Evolutionary conservation across 2,113 vertebrate species (phyloP).

Genomic region (Petrocephalus microphthalmus): DNA sequence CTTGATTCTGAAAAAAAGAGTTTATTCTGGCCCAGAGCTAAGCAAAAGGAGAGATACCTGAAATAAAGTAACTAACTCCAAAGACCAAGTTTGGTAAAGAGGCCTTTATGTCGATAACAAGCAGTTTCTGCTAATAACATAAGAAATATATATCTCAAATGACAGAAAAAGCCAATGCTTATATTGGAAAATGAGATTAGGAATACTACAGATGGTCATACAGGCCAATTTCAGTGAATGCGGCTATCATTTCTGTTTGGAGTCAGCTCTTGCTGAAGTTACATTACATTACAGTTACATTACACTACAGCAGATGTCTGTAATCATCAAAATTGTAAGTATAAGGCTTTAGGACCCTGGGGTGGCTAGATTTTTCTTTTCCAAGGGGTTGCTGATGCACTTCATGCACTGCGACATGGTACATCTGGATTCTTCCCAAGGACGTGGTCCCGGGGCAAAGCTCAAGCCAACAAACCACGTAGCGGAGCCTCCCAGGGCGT

Average conservation of each 20-base stretch:
- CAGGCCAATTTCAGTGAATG: neutral
- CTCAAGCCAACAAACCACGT: neutral
- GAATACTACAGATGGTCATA: neutral
- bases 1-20: neutral
- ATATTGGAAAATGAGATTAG: neutral
- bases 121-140: neutral
- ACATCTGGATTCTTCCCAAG: neutral
- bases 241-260: neutral
- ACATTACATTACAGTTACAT: too few relatives aligned
- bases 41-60: neutral
- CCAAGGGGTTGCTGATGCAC: neutral
- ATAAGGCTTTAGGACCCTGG: neutral
- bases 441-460: neutral
- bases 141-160: neutral
- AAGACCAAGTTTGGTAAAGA: neutral
- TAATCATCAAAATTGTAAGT: neutral
- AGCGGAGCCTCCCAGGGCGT: neutral
- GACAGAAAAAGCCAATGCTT: neutral
- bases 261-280: neutral
- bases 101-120: neutral
- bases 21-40: neutral
- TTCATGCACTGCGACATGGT: neutral
- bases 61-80: neutral
- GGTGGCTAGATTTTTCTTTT: neutral
- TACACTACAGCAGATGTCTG: neutral